A percentile compares a stretch with the other conserved stretches of the same genome.
Conservation (phyloP, 2,888 invertebrate genomes). For the Napeogenes sylphis region DNA sequence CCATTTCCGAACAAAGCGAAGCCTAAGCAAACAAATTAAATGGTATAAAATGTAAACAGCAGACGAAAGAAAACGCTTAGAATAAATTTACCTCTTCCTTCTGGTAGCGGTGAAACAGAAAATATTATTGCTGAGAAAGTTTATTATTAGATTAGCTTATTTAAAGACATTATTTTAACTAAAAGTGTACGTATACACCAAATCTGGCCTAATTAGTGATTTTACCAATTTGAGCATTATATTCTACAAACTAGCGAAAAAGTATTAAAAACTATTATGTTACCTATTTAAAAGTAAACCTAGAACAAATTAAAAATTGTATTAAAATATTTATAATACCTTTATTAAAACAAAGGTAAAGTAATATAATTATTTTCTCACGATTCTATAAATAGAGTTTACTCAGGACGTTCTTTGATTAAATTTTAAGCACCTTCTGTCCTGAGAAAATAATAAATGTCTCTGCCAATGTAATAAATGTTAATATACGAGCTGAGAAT, state of each 20-base stretch:
- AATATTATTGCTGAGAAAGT: constrained; percentile 11
- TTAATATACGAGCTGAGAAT: not conserved
- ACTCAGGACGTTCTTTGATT: constrained; percentile 8
- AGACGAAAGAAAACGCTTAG: constrained; percentile 32
- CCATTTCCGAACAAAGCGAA: constrained; percentile 85
- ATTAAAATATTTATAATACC: constrained; percentile 14
- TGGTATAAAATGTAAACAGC: constrained; percentile 30
- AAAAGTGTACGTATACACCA: constrained; percentile 4
- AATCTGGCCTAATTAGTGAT: not conserved
- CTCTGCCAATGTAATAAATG: constrained; percentile 11
- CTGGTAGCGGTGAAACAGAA: constrained; percentile 42
- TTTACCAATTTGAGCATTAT: not conserved
- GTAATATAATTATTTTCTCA: not conserved
- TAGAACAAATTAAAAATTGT: constrained; percentile 60
- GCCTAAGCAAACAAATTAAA: constrained; percentile 69
- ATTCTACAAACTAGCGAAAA: constrained; percentile 10
- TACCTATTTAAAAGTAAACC: constrained; percentile 68
- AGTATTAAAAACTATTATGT: constrained; percentile 19
- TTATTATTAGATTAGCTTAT: not conserved
- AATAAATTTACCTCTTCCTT: constrained; percentile 68
- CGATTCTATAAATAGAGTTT: constrained; percentile 10
- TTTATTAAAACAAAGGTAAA: constrained; percentile 6
- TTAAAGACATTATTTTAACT: constrained; percentile 12
- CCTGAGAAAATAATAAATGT: constrained; percentile 11
- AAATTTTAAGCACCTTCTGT: constrained; percentile 4